Conservation (phyloP, 2,797 vertebrate species). For the Cheirogaleus major region DNA sequence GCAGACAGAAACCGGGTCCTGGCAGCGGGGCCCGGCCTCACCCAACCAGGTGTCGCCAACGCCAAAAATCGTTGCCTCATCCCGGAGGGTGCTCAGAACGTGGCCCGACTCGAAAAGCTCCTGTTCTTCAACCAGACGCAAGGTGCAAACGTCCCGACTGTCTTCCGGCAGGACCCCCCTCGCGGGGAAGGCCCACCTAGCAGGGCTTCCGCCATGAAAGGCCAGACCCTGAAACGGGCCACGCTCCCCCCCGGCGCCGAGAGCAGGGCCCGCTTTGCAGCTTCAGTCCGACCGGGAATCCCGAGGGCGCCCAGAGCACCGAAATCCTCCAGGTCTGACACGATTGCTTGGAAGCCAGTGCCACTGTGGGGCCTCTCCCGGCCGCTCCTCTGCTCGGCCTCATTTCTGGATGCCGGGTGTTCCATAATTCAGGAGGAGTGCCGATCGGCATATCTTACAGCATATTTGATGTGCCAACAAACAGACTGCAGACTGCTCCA, state of each 20-base stretch:
- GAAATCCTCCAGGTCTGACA: background rate
- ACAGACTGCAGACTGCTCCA: slow-evolving; percentile 90
- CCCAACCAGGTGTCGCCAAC: too few species aligned
- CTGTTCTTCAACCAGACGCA: accelerated
- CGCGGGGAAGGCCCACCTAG: too few species aligned
- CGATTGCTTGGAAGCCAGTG: background rate
- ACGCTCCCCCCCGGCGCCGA: too few species aligned
- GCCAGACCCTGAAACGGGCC: too few species aligned
- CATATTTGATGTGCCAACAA: slow-evolving; percentile 94
- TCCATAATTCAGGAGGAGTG: slow-evolving; percentile 95
- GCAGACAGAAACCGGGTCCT: accelerated
- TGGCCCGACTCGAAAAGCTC: accelerated
- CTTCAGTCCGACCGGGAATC: background rate
- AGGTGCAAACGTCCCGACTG: accelerated
- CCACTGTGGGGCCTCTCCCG: background rate
- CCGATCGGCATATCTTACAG: slow-evolving; percentile 93
- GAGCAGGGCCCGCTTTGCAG: too few species aligned
- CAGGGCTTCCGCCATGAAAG: too few species aligned
- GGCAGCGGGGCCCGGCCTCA: accelerated
- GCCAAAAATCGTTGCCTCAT: accelerated
- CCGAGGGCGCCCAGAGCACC: accelerated
- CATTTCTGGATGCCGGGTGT: slow-evolving; percentile 84
- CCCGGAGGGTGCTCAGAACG: accelerated
- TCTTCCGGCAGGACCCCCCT: background rate
- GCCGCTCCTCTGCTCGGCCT: slow-evolving; percentile 46